Percentiles rank a stretch among this genome's conserved stretches.
Evolutionary conservation across 2,797 vertebrate species (phyloP).

Genomic region (Macrochelys suwanniensis): DNA sequence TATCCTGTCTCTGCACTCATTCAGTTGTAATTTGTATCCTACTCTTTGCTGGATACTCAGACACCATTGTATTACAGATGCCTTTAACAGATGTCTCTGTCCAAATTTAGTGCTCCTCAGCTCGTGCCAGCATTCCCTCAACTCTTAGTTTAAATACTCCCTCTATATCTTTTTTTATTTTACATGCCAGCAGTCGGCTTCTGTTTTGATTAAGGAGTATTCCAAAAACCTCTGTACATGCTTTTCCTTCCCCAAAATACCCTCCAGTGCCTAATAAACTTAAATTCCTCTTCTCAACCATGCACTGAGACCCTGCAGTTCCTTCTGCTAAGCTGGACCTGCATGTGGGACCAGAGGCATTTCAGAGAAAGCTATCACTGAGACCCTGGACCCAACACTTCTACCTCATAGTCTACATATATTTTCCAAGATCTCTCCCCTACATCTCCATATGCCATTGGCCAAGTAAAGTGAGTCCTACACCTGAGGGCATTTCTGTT

Average conservation of each 20-base stretch:
- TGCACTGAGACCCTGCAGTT: neutral
- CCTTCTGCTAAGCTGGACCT: neutral
- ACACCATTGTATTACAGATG: rapidly evolving
- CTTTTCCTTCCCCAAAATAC: neutral
- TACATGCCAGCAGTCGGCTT: neutral
- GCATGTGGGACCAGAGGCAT: neutral
- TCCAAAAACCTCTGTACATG: neutral
- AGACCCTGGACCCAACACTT: neutral
- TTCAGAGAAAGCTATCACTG: neutral
- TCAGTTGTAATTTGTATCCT: neutral
- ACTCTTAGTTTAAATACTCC: neutral
- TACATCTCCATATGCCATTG: neutral
- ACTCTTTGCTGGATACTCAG: neutral
- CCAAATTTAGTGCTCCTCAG: neutral
- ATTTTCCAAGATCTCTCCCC: neutral
- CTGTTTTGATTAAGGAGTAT: neutral
- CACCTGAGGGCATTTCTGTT: neutral
- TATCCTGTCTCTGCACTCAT: neutral
- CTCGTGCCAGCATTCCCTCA: neutral
- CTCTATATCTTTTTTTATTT: neutral
- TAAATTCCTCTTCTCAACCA: neutral
- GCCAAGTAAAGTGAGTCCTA: neutral
- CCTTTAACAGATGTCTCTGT: neutral
- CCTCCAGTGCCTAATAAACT: neutral
- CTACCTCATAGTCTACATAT: neutral